Base-by-base conservation (phyloP, 2,797 vertebrate genomes). In the Balearica regulorum region DNA sequence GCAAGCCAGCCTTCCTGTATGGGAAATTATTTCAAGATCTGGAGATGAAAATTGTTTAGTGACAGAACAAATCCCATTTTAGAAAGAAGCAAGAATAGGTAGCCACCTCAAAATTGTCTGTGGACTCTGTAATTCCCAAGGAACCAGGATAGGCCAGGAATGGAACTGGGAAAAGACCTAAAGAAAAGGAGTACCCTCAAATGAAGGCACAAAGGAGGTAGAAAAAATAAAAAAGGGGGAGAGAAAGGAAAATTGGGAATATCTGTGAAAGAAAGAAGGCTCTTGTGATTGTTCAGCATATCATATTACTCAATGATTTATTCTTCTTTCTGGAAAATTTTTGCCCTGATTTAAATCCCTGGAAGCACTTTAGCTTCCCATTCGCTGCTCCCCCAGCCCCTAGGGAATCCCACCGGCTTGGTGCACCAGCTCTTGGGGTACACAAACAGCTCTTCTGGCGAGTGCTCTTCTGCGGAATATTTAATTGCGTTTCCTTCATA, bases 121-220 rank as follows among this genome's bases (percentile, higher is more conserved):
- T 37, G 37, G 41, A 82, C 22, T 35, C 41, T 37, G 6, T 8
- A 66, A 26, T 43, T 55, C 78, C 31, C 37, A 61, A 54, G 29
- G 16, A 64, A 46, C 1, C 51, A 70, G 6, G 17, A n/a, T 6
- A 82, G 64, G n/a, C 8, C 17, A 72, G 37, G 17, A 17, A 89
- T 4, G 10, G 53, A 76, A 22, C 12, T 62, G 18, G 82, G 18
- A 65, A 60, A 64, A 70, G 25, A 33, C 2, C 15, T 15, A 24
- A 61, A 37, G 60, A 58, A 82, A 86, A 25, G 16, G 24, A 91
- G 86, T 49, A 15, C 9, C 22, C 8, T 54, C 15, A n/a, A 75
- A n/a, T 1, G 1, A 49, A 86, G 29, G 28, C 21, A 83, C 5
- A 68, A 75, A 57, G 0, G 2, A 71, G 10, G 2, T 8, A 8